Conservation (phyloP, 1,140 invertebrate species). For the Ips typographus region DNA sequence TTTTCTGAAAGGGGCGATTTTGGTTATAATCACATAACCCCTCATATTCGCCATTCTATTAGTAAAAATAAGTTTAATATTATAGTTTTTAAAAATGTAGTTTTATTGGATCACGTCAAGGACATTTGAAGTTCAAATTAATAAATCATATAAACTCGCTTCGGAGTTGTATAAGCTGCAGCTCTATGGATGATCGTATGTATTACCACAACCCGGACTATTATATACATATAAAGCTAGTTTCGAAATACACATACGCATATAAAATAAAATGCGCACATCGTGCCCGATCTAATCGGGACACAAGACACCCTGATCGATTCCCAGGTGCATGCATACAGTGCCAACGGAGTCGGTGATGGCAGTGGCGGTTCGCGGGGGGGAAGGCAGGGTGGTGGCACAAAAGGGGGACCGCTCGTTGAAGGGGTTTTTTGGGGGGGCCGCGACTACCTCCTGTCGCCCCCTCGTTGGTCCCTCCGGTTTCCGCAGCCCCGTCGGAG, state of each 20-base stretch:
- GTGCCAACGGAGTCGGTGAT: slow-evolving; percentile 22
- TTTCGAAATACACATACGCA: slow-evolving; percentile 25
- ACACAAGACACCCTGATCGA: slow-evolving; percentile 42
- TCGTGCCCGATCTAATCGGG: slow-evolving; percentile 38
- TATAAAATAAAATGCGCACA: slow-evolving; percentile 39
- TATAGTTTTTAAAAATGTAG: too few relatives aligned
- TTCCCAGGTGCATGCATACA: slow-evolving; percentile 44
- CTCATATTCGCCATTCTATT: too few relatives aligned
- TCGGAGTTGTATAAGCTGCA: too few relatives aligned
- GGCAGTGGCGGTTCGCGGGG: slow-evolving; percentile 26
- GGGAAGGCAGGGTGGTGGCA: neutral
- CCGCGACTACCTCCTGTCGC: slow-evolving; percentile 25
- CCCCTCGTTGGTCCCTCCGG: slow-evolving; percentile 10
- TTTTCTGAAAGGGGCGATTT: too few relatives aligned
- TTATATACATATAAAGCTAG: neutral
- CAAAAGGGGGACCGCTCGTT: slow-evolving; percentile 4
- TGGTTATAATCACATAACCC: too few relatives aligned
- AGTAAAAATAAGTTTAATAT: too few relatives aligned
- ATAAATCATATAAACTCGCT: neutral
- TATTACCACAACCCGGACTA: too few relatives aligned
- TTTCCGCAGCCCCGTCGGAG: slow-evolving; percentile 40
- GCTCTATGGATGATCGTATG: too few relatives aligned
- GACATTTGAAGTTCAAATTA: neutral
- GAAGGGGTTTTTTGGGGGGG: slow-evolving; percentile 34
- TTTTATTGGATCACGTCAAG: too few relatives aligned